Conservation (phyloP, 2,888 invertebrate species). For the Serripes groenlandicus region DNA sequence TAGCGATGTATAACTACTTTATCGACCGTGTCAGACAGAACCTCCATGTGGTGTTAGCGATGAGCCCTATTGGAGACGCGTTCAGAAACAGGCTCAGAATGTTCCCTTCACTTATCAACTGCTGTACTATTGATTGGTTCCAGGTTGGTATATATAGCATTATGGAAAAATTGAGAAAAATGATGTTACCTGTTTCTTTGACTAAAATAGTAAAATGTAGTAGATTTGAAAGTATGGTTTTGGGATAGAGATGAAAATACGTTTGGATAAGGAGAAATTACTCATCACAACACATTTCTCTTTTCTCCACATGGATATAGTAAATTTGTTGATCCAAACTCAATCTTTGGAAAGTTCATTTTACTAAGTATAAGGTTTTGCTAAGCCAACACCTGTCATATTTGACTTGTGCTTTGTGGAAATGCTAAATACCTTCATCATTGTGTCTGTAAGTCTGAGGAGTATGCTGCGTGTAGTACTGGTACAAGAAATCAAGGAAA, state of each 20-base stretch:
- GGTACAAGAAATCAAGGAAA: too few species aligned
- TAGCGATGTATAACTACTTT: conserved; percentile 87
- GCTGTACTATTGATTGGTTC: conserved; percentile 87
- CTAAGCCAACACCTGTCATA: too few species aligned
- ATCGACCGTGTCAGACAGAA: conserved; percentile 86
- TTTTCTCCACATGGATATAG: background rate
- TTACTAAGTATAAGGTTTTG: too few species aligned
- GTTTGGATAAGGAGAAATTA: background rate
- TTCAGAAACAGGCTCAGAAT: conserved; percentile 86
- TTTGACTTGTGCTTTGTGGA: too few species aligned
- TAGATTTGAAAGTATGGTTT: background rate
- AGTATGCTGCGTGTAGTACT: too few species aligned
- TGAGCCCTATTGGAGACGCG: conserved; percentile 87
- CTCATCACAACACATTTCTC: background rate
- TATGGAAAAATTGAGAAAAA: background rate
- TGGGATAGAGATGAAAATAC: background rate
- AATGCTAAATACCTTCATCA: too few species aligned
- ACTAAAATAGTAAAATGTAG: background rate
- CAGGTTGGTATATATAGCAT: conserved; percentile 81
- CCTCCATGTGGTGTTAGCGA: conserved; percentile 86
- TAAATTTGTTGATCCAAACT: too few species aligned
- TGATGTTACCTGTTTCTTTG: background rate
- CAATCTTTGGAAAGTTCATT: too few species aligned
- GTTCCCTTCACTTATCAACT: conserved; percentile 87
- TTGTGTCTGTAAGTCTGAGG: too few species aligned